These are phyloP conservation scores for Halictus rubicundus DNA, from an alignment of 1,140 invertebrate genomes.

Conservation along the genomic window DNA sequence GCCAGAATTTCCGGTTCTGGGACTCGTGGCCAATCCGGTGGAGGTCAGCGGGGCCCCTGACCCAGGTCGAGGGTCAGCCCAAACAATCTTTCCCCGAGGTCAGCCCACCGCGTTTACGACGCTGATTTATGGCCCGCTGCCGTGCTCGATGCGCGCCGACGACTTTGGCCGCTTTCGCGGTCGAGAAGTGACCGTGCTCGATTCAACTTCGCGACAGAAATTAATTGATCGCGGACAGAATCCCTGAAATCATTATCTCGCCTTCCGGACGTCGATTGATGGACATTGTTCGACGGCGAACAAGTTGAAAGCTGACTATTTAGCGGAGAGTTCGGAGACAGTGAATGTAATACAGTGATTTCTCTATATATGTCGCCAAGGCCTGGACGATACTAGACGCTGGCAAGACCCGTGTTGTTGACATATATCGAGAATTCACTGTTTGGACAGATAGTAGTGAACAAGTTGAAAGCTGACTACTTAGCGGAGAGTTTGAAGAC, in stretches of 20 bases:
- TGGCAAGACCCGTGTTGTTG: too few relatives aligned
- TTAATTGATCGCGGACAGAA: conserved; percentile 29
- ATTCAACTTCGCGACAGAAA: conserved; percentile 2
- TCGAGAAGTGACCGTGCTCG: conserved; percentile 31
- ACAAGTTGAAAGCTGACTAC: too few relatives aligned
- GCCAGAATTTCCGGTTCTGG: conserved; percentile 69
- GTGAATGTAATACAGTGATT: too few relatives aligned
- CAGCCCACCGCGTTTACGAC: conserved; percentile 72
- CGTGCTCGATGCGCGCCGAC: conserved; percentile 20
- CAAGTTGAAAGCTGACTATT: background rate
- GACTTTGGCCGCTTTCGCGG: conserved; percentile 23
- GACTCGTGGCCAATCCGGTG: conserved; percentile 54
- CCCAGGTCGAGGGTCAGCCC: conserved; percentile 78
- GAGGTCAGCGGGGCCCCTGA: conserved; percentile 73
- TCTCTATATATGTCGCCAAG: too few relatives aligned
- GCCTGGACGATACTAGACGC: too few relatives aligned
- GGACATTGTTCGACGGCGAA: background rate
- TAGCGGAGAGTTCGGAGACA: background rate
- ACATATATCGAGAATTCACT: too few relatives aligned
- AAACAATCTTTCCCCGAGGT: conserved; percentile 78
- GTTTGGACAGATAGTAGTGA: too few relatives aligned
- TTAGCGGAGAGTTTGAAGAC: too few relatives aligned
- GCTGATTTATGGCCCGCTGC: conserved; percentile 78
- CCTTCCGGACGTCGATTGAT: background rate
- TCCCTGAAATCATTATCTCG: background rate